phyloP scores from a whole-genome alignment of 2,888 invertebrate genomes.

The Metacarcinus magister region DNA sequence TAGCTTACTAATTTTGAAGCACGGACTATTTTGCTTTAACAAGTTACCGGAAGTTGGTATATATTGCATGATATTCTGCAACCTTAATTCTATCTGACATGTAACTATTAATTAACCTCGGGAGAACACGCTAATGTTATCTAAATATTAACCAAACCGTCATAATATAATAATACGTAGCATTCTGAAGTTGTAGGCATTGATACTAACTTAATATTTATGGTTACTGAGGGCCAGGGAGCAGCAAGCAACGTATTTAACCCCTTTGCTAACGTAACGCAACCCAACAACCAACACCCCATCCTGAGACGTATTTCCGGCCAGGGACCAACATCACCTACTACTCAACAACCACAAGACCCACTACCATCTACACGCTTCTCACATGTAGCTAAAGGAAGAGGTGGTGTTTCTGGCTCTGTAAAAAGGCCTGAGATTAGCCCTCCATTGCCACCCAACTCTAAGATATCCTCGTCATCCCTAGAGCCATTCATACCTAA shows the following conservation, averaged over 20 bases:
- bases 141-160: no score
- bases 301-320: constrained; percentile 26
- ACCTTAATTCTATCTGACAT: no score
- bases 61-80: no score
- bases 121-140: no score
- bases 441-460: not conserved
- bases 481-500: constrained; percentile 56
- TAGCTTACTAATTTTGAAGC: no score
- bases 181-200: not conserved
- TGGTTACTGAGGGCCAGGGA: not conserved
- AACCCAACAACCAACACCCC: not conserved
- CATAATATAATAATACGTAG: not conserved
- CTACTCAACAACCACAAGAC: not conserved
- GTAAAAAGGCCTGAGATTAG: not conserved
- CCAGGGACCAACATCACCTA: constrained; percentile 48
- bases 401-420: not conserved
- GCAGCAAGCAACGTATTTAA: not conserved
- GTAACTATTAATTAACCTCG: no score
- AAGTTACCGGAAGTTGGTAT: no score
- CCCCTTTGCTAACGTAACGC: not conserved
- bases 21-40: no score
- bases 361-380: not conserved
- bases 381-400: not conserved
- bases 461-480: not conserved
- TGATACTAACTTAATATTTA: not conserved